Percentiles rank a stretch among this genome's conserved stretches.
phyloP scores from a whole-genome alignment of 2,888 invertebrate genomes.

The Harpagoxenus sublaevis region DNA sequence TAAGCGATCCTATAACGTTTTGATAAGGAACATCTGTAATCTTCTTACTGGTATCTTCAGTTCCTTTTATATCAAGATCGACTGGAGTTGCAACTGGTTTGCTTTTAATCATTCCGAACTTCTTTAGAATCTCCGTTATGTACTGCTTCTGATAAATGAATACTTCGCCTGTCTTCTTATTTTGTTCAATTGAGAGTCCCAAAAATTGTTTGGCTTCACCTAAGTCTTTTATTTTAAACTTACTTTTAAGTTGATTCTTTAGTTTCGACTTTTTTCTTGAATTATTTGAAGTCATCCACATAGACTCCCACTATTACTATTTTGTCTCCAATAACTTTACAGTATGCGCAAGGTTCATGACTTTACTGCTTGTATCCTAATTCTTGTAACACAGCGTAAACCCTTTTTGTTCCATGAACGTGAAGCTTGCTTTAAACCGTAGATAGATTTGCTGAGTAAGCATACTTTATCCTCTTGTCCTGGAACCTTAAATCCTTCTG shows the following conservation, averaged over 20 bases:
- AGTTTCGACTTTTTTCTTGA: too few species aligned
- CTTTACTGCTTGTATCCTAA: too few species aligned
- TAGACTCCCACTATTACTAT: too few species aligned
- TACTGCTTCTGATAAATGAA: neutral
- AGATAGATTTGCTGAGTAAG: too few species aligned
- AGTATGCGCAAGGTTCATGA: too few species aligned
- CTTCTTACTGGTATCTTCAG: neutral
- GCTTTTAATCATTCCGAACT: neutral
- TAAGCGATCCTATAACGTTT: neutral
- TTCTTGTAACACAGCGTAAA: too few species aligned
- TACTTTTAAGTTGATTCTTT: neutral
- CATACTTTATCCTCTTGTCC: too few species aligned
- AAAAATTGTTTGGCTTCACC: neutral
- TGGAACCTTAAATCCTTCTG: too few species aligned
- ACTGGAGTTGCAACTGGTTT: neutral
- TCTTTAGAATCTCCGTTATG: neutral
- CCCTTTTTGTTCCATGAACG: too few species aligned
- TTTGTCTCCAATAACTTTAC: too few species aligned
- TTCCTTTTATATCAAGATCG: neutral
- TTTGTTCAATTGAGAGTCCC: neutral
- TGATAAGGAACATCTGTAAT: slow-evolving; percentile 1
- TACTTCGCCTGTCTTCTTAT: neutral
- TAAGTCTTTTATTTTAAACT: neutral
- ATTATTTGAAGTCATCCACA: too few species aligned
- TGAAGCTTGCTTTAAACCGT: too few species aligned